Base-by-base conservation (phyloP, 2,113 vertebrate species). In the Caranx melampygus region DNA sequence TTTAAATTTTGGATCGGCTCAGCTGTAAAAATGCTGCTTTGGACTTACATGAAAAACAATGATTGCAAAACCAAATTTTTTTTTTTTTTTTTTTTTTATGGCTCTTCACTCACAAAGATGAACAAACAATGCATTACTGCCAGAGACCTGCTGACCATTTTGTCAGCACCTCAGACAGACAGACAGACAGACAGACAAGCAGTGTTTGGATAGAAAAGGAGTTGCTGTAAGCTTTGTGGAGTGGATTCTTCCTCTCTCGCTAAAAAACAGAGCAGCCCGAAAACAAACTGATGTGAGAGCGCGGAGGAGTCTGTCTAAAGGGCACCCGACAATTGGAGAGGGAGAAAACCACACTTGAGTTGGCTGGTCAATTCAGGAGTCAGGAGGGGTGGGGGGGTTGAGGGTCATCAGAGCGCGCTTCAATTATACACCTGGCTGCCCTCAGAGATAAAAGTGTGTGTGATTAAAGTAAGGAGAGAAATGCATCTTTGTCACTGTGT, bases 171-270 rank as follows among this genome's bases (percentile, higher is more conserved):
- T 74, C 70, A 86, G 71, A 80, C 67, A 80, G 55, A 58, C 72
- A 74, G 57, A 59, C 81, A 78, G 71, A 80, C 67, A 80, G 55
- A 58, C 72, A 74, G 57, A 59, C 81, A 78, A 37, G 2, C 60
- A 64, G 3, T 93, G 90, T 91, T 91, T 93, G 84, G 88, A 78
- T 77, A 83, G 78, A 73, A 72, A 85, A 86, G 63, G 67, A 84
- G 82, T 64, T 83, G 82, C 73, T 84, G 76, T 88, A 87, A 87
- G 86, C 82, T 11, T 34, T 26, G 68, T 87, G 67, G 82, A 92
- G 92, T 93, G 89, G 91, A 61, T 81, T 88, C 89, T 93, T 93
- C 92, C 92, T 91, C 88, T 80, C 67, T 65, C 81, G 61, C 60
- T 81, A 74, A n/a, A 85, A 77, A 86, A 85, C 75, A 81, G 74